phyloP scores from a whole-genome alignment of 2,888 invertebrate species.

The Trichacis sp. region DNA sequence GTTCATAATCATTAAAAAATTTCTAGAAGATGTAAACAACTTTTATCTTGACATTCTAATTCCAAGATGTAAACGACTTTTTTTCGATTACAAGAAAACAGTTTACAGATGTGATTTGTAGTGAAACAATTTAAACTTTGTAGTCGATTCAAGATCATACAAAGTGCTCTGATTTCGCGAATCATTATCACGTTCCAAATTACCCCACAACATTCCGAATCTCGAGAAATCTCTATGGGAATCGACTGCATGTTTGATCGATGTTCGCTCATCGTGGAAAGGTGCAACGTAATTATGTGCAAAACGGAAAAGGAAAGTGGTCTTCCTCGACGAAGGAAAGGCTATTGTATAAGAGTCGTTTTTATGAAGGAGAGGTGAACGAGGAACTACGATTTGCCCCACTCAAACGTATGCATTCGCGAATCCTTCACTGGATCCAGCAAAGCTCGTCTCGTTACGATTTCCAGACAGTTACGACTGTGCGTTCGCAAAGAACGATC shows the following conservation, averaged over 20 bases:
- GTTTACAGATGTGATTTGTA: too few relatives aligned
- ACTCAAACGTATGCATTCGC: slow-evolving; percentile 25
- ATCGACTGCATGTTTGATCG: not conserved
- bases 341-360: slow-evolving; percentile 28
- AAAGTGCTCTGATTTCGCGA: too few relatives aligned
- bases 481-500: slow-evolving; percentile 11
- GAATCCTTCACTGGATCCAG: slow-evolving; percentile 40
- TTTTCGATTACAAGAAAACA: too few relatives aligned
- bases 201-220: not conserved
- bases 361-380: slow-evolving; percentile 37
- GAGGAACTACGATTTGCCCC: slow-evolving; percentile 37
- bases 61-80: too few relatives aligned
- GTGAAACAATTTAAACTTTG: too few relatives aligned
- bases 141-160: too few relatives aligned
- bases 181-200: too few relatives aligned
- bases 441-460: slow-evolving; percentile 31
- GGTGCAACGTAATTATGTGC: slow-evolving; percentile 11
- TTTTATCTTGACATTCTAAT: too few relatives aligned
- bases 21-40: too few relatives aligned
- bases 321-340: slow-evolving; percentile 46
- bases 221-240: not conserved
- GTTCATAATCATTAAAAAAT: too few relatives aligned
- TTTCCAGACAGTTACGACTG: slow-evolving; percentile 28
- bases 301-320: slow-evolving; percentile 62
- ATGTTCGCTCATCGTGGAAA: not conserved